Conservation (phyloP, 2,888 invertebrate species). For the Dryobotodes eremita region DNA sequence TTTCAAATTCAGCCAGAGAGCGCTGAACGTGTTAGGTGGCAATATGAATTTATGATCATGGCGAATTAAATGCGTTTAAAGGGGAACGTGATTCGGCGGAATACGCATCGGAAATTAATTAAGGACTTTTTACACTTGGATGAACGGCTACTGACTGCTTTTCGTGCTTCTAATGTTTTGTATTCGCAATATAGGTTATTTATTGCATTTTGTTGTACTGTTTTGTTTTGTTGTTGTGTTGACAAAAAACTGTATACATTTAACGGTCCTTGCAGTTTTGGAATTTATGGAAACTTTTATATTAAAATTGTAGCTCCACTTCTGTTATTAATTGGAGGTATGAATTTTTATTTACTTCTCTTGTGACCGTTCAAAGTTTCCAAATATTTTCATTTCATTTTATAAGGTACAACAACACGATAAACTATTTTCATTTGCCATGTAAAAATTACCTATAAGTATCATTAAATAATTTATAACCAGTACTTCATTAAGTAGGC, state of each 20-base stretch:
- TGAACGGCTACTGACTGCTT: slow-evolving; percentile 61
- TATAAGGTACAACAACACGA: neutral
- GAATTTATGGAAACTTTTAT: slow-evolving; percentile 48
- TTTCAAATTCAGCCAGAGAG: slow-evolving; percentile 84
- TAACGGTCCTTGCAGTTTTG: slow-evolving; percentile 48
- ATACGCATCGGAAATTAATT: slow-evolving; percentile 84
- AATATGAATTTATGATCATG: slow-evolving; percentile 88
- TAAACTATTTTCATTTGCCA: neutral
- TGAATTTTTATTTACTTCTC: slow-evolving; percentile 26
- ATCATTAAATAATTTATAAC: slow-evolving; percentile 36
- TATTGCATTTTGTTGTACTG: slow-evolving; percentile 40
- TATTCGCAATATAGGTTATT: slow-evolving; percentile 35
- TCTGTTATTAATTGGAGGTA: slow-evolving; percentile 36
- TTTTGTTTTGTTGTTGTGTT: slow-evolving; percentile 47
- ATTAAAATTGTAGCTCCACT: slow-evolving; percentile 45
- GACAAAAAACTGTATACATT: slow-evolving; percentile 50
- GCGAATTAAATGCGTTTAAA: slow-evolving; percentile 85
- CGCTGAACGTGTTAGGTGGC: slow-evolving; percentile 84
- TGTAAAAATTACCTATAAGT: slow-evolving; percentile 20
- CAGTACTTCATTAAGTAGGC: slow-evolving; percentile 35
- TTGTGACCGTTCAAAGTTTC: neutral
- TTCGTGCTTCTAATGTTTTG: slow-evolving; percentile 35
- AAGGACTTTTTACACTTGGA: slow-evolving; percentile 80
- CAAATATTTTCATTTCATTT: neutral
- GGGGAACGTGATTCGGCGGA: slow-evolving; percentile 79